These are phyloP conservation scores for Aleadryas rufinucha DNA, from an alignment of 2,113 vertebrate species.

Conservation along the genomic window DNA sequence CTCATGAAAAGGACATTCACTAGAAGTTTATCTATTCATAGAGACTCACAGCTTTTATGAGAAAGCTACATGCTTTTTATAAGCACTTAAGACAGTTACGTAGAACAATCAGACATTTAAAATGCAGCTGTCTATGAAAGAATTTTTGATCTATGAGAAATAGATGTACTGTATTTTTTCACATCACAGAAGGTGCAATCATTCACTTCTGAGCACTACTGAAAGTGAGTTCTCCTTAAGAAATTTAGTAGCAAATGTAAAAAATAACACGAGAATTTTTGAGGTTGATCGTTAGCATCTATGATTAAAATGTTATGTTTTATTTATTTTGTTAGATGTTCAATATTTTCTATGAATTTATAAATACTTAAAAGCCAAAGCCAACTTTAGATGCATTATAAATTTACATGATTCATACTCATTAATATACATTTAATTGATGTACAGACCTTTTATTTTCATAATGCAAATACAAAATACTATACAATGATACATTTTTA, in stretches of 20 bases:
- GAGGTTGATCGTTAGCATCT: slow-evolving; percentile 82
- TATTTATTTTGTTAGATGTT: slow-evolving; percentile 91
- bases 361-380: slow-evolving; percentile 91
- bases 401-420: slow-evolving; percentile 77
- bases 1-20: slow-evolving; percentile 24
- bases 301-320: slow-evolving; percentile 82
- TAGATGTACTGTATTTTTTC: slow-evolving; percentile 68
- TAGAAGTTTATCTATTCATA: slow-evolving; percentile 29
- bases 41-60: slow-evolving; percentile 46
- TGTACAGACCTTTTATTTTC: slow-evolving; percentile 86
- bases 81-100: slow-evolving; percentile 57
- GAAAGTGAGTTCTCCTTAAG: slow-evolving; percentile 71
- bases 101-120: slow-evolving; percentile 55
- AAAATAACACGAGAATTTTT: slow-evolving; percentile 72
- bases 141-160: slow-evolving; percentile 72
- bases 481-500: slow-evolving; percentile 84
- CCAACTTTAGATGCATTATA: slow-evolving; percentile 81
- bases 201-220: slow-evolving; percentile 72
- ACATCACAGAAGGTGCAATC: slow-evolving; percentile 63
- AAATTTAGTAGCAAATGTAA: slow-evolving; percentile 72
- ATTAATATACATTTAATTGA: slow-evolving; percentile 80
- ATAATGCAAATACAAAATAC: slow-evolving; percentile 83
- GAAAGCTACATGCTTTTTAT: slow-evolving; percentile 47
- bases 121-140: slow-evolving; percentile 66
- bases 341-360: slow-evolving; percentile 89